Percentiles rank a stretch among this genome's conserved stretches.
Conservation (phyloP, 2,113 vertebrate genomes). For the Maccullochella peelii region DNA sequence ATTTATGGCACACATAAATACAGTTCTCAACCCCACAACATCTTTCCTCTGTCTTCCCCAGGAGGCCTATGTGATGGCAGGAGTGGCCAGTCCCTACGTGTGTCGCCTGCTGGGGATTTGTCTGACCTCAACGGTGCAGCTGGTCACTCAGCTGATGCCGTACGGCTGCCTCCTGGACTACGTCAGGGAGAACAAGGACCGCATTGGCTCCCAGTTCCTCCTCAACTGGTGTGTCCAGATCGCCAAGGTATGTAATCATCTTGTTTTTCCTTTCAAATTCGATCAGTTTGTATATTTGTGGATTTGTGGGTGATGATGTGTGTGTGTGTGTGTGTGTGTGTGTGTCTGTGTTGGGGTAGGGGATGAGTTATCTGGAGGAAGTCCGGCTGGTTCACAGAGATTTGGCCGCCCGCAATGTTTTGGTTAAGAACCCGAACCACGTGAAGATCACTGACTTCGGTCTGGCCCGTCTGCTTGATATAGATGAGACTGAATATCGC, state of each 20-base stretch:
- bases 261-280: slow-evolving; percentile 40
- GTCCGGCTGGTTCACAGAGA: slow-evolving; percentile 96
- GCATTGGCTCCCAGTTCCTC: slow-evolving; percentile 93
- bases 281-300: slow-evolving; percentile 48
- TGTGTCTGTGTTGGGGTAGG: slow-evolving; percentile 80
- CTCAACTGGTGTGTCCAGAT: slow-evolving; percentile 99
- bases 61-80: slow-evolving; percentile 99
- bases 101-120: slow-evolving; percentile 97
- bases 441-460: slow-evolving; percentile 99
- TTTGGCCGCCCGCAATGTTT: slow-evolving; percentile 94
- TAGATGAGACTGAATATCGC: slow-evolving; percentile 96
- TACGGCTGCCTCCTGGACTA: slow-evolving; percentile 97
- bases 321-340: slow-evolving; percentile 5
- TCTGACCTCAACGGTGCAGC: slow-evolving; percentile 96
- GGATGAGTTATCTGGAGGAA: slow-evolving; percentile 97
- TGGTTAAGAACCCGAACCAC: slow-evolving; percentile 96
- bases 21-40: neutral
- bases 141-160: slow-evolving; percentile 99
- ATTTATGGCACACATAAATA: neutral
- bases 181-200: slow-evolving; percentile 93
- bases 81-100: slow-evolving; percentile 93
- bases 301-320: slow-evolving; percentile 10
- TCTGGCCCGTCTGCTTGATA: slow-evolving; percentile 93
- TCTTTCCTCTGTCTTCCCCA: slow-evolving; percentile 58
- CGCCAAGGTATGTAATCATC: slow-evolving; percentile 87